These are phyloP conservation scores for Drosophila baimaii DNA, from an alignment of 1,140 invertebrate genomes.

Conservation along the genomic window DNA sequence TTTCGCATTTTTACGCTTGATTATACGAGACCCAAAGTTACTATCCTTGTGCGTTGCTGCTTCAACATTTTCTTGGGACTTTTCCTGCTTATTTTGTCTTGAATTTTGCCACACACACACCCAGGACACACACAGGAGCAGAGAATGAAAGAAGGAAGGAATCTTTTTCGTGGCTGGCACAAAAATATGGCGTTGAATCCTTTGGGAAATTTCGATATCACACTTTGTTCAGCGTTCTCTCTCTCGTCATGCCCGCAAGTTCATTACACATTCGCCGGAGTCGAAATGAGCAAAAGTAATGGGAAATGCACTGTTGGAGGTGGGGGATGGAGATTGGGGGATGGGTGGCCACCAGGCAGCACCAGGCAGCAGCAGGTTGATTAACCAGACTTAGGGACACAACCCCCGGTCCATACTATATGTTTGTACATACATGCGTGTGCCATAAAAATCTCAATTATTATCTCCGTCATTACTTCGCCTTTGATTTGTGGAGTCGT, in stretches of 20 bases:
- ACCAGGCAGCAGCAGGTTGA: constrained; percentile 30
- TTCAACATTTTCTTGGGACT: constrained; percentile 18
- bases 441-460: constrained; percentile 73
- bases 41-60: constrained; percentile 29
- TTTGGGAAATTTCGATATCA: constrained; percentile 84
- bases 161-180: constrained; percentile 76
- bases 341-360: neutral
- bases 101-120: constrained; percentile 31
- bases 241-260: constrained; percentile 65
- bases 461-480: constrained; percentile 47
- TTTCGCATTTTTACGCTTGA: constrained; percentile 83
- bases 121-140: neutral
- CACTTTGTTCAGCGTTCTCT: constrained; percentile 76
- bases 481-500: constrained; percentile 40
- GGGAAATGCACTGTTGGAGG: constrained; percentile 52
- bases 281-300: constrained; percentile 82
- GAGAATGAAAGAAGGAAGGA: constrained; percentile 36
- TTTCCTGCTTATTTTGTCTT: constrained; percentile 33
- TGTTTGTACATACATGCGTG: constrained; percentile 18
- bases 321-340: constrained; percentile 1
- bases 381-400: constrained; percentile 42
- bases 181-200: constrained; percentile 82
- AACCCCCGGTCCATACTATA: constrained; percentile 15
- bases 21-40: constrained; percentile 54
- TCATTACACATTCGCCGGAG: constrained; percentile 75